Percentiles rank a stretch among this genome's conserved stretches.
Evolutionary conservation across 2,888 invertebrate species (phyloP).

Genomic region (Scrobipalpa costella): DNA sequence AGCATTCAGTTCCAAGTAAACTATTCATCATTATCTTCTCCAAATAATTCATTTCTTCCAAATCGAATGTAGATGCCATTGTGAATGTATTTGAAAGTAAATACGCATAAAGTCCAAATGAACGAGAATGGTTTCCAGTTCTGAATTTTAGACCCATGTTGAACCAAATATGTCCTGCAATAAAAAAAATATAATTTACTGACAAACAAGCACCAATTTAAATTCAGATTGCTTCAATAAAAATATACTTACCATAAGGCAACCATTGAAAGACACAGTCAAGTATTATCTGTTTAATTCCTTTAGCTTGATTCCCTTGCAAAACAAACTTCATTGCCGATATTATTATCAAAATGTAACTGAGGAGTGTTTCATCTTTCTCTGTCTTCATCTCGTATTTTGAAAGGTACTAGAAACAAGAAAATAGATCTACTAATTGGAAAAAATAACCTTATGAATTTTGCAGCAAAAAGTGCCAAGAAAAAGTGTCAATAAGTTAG

Average conservation of each 20-base stretch:
- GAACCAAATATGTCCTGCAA: slow-evolving; percentile 61
- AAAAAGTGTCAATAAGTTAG: no score
- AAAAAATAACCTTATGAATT: no score
- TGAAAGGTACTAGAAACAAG: neutral
- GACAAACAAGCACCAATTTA: neutral
- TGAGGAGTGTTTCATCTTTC: slow-evolving; percentile 45
- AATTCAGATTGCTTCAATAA: no score
- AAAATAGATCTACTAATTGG: no score
- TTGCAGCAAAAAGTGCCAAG: no score
- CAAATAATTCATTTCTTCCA: slow-evolving; percentile 47
- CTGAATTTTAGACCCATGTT: slow-evolving; percentile 45
- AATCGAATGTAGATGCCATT: slow-evolving; percentile 45
- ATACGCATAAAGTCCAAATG: slow-evolving; percentile 54
- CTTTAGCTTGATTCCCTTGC: slow-evolving; percentile 36
- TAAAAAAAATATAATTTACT: neutral
- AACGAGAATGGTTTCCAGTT: slow-evolving; percentile 20
- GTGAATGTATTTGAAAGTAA: slow-evolving; percentile 48
- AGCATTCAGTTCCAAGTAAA: slow-evolving; percentile 51
- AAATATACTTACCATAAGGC: slow-evolving; percentile 51
- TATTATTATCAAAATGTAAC: slow-evolving; percentile 48
- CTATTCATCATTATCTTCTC: slow-evolving; percentile 55
- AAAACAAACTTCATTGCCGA: slow-evolving; percentile 44
- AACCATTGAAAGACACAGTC: slow-evolving; percentile 48
- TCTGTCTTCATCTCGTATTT: neutral
- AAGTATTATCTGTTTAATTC: slow-evolving; percentile 41